Conservation (phyloP, 2,797 vertebrate genomes). For the Lepidocolaptes lacrymiger region DNA sequence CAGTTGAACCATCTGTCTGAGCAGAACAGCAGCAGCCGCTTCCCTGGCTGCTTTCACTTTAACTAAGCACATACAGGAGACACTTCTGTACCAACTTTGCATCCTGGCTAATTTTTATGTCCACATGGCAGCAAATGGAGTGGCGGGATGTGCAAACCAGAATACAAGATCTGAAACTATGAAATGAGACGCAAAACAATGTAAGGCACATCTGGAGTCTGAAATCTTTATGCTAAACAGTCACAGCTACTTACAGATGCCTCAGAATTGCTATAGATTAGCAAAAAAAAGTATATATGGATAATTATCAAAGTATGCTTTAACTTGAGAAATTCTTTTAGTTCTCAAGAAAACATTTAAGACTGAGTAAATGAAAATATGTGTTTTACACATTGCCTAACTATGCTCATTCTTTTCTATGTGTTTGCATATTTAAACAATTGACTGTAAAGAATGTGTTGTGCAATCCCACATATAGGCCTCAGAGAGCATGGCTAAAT, state of each 20-base stretch:
- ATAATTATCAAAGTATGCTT: constrained; percentile 28
- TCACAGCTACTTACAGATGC: not conserved
- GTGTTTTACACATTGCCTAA: constrained; percentile 23
- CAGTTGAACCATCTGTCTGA: not conserved
- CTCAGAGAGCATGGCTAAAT: not conserved
- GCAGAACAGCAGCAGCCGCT: not conserved
- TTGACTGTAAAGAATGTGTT: constrained; percentile 26
- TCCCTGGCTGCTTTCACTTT: not conserved
- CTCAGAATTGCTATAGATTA: constrained; percentile 28
- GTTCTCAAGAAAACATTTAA: constrained; percentile 27
- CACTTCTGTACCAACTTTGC: not conserved
- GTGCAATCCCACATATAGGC: not conserved
- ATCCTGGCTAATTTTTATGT: not conserved
- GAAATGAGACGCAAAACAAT: not conserved
- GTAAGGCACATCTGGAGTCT: constrained; percentile 8
- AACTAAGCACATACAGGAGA: not conserved
- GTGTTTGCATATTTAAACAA: constrained; percentile 56
- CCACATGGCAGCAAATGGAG: not conserved
- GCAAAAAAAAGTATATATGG: not conserved
- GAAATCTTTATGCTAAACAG: constrained; percentile 24
- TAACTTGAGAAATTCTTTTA: constrained; percentile 11
- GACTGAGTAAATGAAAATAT: constrained; percentile 13
- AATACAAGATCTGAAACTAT: not conserved
- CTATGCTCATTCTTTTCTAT: not conserved
- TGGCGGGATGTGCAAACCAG: not conserved